Evolutionary conservation across 2,888 invertebrate genomes (phyloP).

Genomic region (Chydorus sphaericus): DNA sequence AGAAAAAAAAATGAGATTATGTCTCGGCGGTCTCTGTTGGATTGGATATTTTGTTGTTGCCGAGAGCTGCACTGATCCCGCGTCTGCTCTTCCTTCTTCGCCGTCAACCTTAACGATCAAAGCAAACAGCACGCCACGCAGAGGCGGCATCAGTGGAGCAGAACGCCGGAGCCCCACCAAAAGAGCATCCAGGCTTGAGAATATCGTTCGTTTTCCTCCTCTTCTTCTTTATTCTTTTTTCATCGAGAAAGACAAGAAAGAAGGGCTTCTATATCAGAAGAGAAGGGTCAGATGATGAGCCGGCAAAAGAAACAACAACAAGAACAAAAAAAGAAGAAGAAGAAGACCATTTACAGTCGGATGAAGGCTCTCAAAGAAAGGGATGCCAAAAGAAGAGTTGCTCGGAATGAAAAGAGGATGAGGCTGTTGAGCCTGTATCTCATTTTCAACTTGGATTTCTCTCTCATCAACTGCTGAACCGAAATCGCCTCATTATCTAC

Average conservation of each 20-base stretch:
- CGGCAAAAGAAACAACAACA: no score
- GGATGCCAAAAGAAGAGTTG: not conserved
- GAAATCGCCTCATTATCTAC: not conserved
- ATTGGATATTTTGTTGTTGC: no score
- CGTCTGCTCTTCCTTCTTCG: not conserved
- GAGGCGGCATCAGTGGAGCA: not conserved
- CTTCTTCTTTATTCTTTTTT: not conserved
- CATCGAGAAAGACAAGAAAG: not conserved
- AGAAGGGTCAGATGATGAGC: not conserved
- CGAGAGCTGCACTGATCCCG: no score
- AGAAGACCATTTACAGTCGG: not conserved
- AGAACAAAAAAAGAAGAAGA: not conserved
- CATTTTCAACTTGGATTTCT: not conserved
- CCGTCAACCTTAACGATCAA: not conserved
- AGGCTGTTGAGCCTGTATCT: no score
- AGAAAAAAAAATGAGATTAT: no score
- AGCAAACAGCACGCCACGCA: not conserved
- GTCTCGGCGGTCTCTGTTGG: no score
- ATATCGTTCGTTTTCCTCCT: not conserved
- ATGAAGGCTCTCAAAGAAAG: not conserved
- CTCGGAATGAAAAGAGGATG: no score
- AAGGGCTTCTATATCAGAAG: not conserved
- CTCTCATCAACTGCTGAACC: not conserved
- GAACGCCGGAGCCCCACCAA: not conserved
- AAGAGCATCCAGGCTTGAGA: not conserved